Conservation (phyloP, 2,113 vertebrate genomes). For the Cnemophilus loriae region DNA sequence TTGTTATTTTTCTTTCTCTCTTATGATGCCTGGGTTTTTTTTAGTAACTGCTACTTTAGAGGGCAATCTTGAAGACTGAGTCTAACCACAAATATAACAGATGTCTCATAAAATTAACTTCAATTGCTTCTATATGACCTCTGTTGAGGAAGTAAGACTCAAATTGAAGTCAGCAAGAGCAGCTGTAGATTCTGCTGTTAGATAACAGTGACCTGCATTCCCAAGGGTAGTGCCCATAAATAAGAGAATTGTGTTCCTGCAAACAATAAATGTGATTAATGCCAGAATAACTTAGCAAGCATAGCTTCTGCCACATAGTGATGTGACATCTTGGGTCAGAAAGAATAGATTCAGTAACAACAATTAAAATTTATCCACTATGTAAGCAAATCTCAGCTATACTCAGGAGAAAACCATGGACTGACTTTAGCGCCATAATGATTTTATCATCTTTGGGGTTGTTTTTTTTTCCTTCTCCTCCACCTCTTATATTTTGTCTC, state of each 20-base stretch:
- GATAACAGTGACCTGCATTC: conserved; percentile 68
- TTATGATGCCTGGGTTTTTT: neutral
- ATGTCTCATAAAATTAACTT: conserved; percentile 78
- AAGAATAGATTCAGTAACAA: conserved; percentile 46
- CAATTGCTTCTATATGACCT: conserved; percentile 70
- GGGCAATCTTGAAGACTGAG: conserved; percentile 62
- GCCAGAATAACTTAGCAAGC: conserved; percentile 71
- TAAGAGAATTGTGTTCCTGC: conserved; percentile 57
- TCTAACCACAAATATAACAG: conserved; percentile 70
- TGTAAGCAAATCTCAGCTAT: conserved; percentile 30
- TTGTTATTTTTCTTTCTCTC: neutral
- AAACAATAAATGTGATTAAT: conserved; percentile 73
- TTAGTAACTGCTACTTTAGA: conserved; percentile 57
- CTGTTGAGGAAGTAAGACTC: conserved; percentile 68
- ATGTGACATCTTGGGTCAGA: conserved; percentile 64
- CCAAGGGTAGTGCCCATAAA: conserved; percentile 61
- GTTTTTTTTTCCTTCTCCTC: neutral
- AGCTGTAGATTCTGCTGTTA: conserved; percentile 66
- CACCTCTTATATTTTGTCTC: neutral
- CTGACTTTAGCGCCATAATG: neutral
- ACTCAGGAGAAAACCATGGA: neutral
- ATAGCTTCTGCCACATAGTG: conserved; percentile 48
- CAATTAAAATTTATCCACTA: conserved; percentile 53
- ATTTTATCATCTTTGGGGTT: neutral
- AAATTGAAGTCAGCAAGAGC: conserved; percentile 62